Conservation (phyloP, 1,140 invertebrate species). For the Drosophila dunni region DNA sequence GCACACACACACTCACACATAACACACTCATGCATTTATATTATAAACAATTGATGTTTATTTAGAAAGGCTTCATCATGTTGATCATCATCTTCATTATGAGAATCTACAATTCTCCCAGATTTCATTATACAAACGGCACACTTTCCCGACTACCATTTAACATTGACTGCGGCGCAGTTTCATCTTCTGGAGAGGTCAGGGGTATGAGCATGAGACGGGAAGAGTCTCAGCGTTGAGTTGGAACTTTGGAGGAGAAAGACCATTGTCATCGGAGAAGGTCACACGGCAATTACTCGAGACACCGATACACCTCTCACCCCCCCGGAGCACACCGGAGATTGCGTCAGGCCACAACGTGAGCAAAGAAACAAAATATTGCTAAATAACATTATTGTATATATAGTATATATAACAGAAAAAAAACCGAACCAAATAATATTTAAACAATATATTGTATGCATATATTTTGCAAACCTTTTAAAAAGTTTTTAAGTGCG, state of each 20-base stretch:
- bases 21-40: conserved; percentile 36
- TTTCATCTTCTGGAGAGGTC: conserved; percentile 35
- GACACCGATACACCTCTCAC: conserved; percentile 29
- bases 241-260: conserved; percentile 35
- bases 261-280: conserved; percentile 75
- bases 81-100: conserved; percentile 11
- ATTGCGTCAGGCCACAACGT: conserved; percentile 69
- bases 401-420: too few relatives aligned
- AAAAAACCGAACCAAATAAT: conserved; percentile 67
- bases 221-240: too few relatives aligned
- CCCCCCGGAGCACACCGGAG: conserved; percentile 33
- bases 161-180: conserved; percentile 66
- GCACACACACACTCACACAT: conserved; percentile 13
- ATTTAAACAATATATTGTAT: conserved; percentile 74
- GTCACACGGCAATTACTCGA: conserved; percentile 69
- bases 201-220: too few relatives aligned
- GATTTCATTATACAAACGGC: conserved; percentile 44
- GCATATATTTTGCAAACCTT: conserved; percentile 69
- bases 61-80: conserved; percentile 63
- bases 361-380: conserved; percentile 44
- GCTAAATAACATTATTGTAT: conserved; percentile 12
- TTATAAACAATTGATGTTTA: conserved; percentile 80
- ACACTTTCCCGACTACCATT: conserved; percentile 69
- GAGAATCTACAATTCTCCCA: conserved; percentile 11
- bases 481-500: conserved; percentile 73